These are phyloP conservation scores for Diarsia brunnea DNA, from an alignment of 2,888 invertebrate species.

Conservation along the genomic window DNA sequence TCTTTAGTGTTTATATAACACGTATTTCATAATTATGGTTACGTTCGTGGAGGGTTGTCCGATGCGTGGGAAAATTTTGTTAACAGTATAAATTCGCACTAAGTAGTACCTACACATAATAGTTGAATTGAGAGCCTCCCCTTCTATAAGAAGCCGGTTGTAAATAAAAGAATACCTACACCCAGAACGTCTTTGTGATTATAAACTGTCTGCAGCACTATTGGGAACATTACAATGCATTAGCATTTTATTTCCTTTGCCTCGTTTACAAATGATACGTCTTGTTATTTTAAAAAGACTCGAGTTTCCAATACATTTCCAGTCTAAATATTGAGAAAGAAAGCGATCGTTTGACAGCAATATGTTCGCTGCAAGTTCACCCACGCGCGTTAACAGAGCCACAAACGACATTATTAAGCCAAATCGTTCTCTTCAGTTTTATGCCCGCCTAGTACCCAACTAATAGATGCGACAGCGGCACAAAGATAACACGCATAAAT, in stretches of 20 bases:
- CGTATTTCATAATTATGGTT: constrained; percentile 62
- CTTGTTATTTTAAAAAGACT: constrained; percentile 53
- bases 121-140: background rate
- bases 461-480: constrained; percentile 76
- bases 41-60: constrained; percentile 57
- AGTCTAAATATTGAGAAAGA: constrained; percentile 64
- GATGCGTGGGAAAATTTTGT: constrained; percentile 60
- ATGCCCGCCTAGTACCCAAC: constrained; percentile 79
- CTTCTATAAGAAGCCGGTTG: background rate
- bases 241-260: constrained; percentile 55
- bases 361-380: constrained; percentile 66
- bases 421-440: constrained; percentile 79
- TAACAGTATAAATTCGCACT: constrained; percentile 20
- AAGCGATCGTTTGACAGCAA: constrained; percentile 69
- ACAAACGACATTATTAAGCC: constrained; percentile 80
- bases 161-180: background rate
- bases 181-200: constrained; percentile 18
- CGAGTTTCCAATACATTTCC: constrained; percentile 41
- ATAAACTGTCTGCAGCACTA: constrained; percentile 16
- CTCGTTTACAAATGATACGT: constrained; percentile 43
- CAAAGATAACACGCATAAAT: constrained; percentile 73
- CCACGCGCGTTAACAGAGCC: constrained; percentile 75
- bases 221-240: constrained; percentile 30
- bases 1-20: constrained; percentile 68
- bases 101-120: background rate